These are phyloP conservation scores for Drosophila nr. perissopoda DNA, from an alignment of 2,888 invertebrate genomes.

Conservation along the genomic window DNA sequence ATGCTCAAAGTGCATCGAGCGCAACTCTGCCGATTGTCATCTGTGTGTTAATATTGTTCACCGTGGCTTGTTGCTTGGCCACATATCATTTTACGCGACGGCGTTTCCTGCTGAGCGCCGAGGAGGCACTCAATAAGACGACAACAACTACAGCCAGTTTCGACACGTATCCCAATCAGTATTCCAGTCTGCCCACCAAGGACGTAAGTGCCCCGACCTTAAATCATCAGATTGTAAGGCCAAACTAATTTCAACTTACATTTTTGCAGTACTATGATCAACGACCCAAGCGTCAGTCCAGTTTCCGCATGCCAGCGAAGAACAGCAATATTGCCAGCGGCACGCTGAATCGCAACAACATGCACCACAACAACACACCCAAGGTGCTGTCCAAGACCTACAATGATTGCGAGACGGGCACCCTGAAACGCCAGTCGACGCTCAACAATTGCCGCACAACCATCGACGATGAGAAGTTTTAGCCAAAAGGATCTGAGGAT, in stretches of 20 bases:
- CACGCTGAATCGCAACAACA: slow-evolving; percentile 87
- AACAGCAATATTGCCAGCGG: slow-evolving; percentile 78
- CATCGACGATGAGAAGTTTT: slow-evolving; percentile 85
- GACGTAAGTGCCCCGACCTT: slow-evolving; percentile 86
- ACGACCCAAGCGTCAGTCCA: slow-evolving; percentile 89
- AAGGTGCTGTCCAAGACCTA: slow-evolving; percentile 89
- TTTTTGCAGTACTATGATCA: slow-evolving; percentile 83
- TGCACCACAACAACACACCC: slow-evolving; percentile 88
- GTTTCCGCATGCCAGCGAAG: slow-evolving; percentile 87
- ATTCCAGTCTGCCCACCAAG: slow-evolving; percentile 92
- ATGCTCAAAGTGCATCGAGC: slow-evolving; percentile 74
- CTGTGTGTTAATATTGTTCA: slow-evolving; percentile 81
- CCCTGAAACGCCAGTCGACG: slow-evolving; percentile 90
- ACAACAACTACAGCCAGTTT: slow-evolving; percentile 90
- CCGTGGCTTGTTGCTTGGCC: slow-evolving; percentile 84
- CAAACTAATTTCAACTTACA: background rate
- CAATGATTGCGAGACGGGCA: slow-evolving; percentile 92
- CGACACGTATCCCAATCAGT: slow-evolving; percentile 92
- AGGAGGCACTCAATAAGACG: slow-evolving; percentile 84
- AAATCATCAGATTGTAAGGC: background rate
- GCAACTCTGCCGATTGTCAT: slow-evolving; percentile 63
- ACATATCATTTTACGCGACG: slow-evolving; percentile 85
- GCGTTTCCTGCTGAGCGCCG: slow-evolving; percentile 81
- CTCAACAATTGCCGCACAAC: slow-evolving; percentile 87
- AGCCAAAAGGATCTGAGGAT: slow-evolving; percentile 34